phyloP scores from a whole-genome alignment of 2,113 vertebrate genomes.

The Dasyprocta punctata region DNA sequence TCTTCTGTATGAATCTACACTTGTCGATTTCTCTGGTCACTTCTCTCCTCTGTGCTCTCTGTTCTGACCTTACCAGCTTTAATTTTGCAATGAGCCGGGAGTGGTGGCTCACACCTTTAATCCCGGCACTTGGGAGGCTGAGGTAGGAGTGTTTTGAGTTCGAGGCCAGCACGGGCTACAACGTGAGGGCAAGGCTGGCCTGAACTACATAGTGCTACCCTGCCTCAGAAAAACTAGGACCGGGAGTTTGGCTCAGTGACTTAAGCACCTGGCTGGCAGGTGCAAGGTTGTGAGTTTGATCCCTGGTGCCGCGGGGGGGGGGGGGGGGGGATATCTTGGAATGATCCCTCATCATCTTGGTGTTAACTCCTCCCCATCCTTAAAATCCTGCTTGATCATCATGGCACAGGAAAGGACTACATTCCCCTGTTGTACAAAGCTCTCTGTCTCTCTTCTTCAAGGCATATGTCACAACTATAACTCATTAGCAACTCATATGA shows the following conservation, averaged over 20 bases:
- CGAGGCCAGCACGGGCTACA: no score
- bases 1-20: neutral
- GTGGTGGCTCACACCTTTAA: no score
- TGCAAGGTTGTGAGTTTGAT: no score
- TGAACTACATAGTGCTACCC: no score
- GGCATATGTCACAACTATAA: constrained; percentile 34
- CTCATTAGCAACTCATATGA: neutral
- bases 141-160: no score
- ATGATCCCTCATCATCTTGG: neutral
- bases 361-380: neutral
- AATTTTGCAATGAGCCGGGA: neutral
- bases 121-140: no score
- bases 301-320: no score
- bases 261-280: no score
- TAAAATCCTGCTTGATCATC: neutral
- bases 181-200: no score
- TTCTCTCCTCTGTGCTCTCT: neutral
- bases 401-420: neutral
- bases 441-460: constrained; percentile 37
- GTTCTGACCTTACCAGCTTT: neutral
- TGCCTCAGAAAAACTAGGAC: no score
- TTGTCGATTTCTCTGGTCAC: neutral
- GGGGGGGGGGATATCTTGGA: no score
- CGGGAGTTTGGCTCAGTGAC: no score
- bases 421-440: neutral